phyloP scores from a whole-genome alignment of 2,113 vertebrate genomes.

The Urocynchramus pylzowi region DNA sequence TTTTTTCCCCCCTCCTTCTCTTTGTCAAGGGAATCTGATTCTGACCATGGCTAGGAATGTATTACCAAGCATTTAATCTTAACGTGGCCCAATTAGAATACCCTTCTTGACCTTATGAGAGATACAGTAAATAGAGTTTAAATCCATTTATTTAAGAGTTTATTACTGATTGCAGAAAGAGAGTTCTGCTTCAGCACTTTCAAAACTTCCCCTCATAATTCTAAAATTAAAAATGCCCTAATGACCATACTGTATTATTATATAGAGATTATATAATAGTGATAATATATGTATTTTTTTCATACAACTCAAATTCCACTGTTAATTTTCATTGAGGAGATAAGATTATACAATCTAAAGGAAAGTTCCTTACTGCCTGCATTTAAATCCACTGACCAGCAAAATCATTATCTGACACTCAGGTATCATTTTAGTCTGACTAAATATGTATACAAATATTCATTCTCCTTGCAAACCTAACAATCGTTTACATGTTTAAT shows the following conservation, averaged over 20 bases:
- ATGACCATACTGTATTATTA: neutral
- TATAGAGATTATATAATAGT: neutral
- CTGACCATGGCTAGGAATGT: neutral
- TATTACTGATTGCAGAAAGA: neutral
- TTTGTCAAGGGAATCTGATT: neutral
- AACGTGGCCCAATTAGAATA: neutral
- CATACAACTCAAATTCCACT: neutral
- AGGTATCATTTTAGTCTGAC: neutral
- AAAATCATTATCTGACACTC: neutral
- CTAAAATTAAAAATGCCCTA: neutral
- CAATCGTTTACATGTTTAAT: neutral
- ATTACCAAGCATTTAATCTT: neutral
- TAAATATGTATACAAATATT: neutral
- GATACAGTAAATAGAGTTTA: neutral
- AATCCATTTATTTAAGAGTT: no score
- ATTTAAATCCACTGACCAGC: neutral
- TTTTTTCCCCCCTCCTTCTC: fast-evolving
- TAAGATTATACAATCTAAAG: neutral
- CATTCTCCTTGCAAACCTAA: neutral
- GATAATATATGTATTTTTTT: neutral
- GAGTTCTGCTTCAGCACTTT: neutral
- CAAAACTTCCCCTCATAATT: neutral
- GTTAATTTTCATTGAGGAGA: neutral
- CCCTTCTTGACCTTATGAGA: neutral
- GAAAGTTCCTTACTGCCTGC: neutral